These are phyloP conservation scores for Euplagia quadripunctaria DNA, from an alignment of 2,888 invertebrate species.

Conservation along the genomic window DNA sequence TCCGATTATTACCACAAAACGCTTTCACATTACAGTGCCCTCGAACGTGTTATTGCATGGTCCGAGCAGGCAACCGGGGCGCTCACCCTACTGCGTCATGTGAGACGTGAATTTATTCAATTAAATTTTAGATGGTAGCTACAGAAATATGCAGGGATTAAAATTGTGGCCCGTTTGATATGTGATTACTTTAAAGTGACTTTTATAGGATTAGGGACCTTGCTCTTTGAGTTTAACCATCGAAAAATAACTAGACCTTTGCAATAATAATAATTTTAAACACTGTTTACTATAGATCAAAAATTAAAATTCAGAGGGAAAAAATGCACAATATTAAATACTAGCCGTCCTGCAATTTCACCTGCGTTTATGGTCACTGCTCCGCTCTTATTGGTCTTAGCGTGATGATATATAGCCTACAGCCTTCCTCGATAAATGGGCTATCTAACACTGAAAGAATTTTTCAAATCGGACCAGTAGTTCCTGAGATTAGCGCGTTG, in stretches of 20 bases:
- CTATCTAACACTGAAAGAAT: too few relatives aligned
- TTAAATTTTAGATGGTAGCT: slow-evolving; percentile 49
- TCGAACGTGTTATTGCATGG: slow-evolving; percentile 56
- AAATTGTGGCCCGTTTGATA: slow-evolving; percentile 19
- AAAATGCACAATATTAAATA: neutral
- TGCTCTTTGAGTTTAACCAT: neutral
- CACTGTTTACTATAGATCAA: neutral
- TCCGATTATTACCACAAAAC: slow-evolving; percentile 73
- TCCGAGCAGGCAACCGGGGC: slow-evolving; percentile 45
- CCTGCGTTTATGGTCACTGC: too few relatives aligned
- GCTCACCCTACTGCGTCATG: slow-evolving; percentile 47
- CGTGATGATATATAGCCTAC: too few relatives aligned
- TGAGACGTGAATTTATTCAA: slow-evolving; percentile 54
- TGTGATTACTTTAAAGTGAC: neutral
- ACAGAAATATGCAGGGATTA: slow-evolving; percentile 38
- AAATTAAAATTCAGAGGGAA: neutral
- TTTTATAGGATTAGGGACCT: neutral
- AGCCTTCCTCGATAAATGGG: too few relatives aligned
- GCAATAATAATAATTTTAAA: neutral
- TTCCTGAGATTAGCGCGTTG: too few relatives aligned
- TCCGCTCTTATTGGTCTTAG: too few relatives aligned
- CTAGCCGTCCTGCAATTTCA: too few relatives aligned
- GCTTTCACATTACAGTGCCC: slow-evolving; percentile 61
- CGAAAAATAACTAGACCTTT: neutral
- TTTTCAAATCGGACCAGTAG: too few relatives aligned